Conservation (phyloP, 2,888 invertebrate species). For the Prosapia bicincta region DNA sequence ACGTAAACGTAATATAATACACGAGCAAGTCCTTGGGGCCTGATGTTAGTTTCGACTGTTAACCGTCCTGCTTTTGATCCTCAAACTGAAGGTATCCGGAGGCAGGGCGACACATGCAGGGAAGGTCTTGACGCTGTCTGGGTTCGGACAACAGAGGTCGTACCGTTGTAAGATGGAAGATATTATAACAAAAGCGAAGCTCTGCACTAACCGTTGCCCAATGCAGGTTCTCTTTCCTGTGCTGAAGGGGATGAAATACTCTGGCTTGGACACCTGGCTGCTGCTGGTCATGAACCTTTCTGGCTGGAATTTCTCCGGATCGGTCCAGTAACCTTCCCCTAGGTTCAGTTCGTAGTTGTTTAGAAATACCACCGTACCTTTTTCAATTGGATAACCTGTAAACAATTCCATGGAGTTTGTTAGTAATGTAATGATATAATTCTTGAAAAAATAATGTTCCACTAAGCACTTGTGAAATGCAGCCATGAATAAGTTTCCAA, state of each 20-base stretch:
- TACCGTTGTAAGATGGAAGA: slow-evolving; percentile 69
- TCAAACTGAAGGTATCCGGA: slow-evolving; percentile 53
- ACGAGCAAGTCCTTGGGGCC: no score
- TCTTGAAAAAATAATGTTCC: no score
- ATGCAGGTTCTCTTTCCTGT: slow-evolving; percentile 85
- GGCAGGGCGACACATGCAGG: slow-evolving; percentile 73
- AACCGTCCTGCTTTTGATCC: slow-evolving; percentile 3
- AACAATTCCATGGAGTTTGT: no score
- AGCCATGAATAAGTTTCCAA: no score
- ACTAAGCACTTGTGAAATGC: no score
- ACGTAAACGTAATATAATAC: no score
- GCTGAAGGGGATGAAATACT: slow-evolving; percentile 80
- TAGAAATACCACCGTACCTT: slow-evolving; percentile 77
- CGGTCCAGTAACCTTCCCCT: slow-evolving; percentile 67
- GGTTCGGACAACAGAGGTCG: slow-evolving; percentile 55
- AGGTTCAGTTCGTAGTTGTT: slow-evolving; percentile 80
- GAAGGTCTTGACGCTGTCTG: slow-evolving; percentile 52
- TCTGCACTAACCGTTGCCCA: slow-evolving; percentile 74
- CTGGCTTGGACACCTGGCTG: slow-evolving; percentile 53
- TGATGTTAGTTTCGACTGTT: no score
- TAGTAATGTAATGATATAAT: no score
- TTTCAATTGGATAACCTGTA: slow-evolving; percentile 63
- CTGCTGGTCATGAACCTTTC: slow-evolving; percentile 64
- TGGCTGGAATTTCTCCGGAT: slow-evolving; percentile 69
- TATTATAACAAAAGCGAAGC: slow-evolving; percentile 69